Conservation (phyloP, 2,113 vertebrate genomes). For the Silurus glanis region DNA sequence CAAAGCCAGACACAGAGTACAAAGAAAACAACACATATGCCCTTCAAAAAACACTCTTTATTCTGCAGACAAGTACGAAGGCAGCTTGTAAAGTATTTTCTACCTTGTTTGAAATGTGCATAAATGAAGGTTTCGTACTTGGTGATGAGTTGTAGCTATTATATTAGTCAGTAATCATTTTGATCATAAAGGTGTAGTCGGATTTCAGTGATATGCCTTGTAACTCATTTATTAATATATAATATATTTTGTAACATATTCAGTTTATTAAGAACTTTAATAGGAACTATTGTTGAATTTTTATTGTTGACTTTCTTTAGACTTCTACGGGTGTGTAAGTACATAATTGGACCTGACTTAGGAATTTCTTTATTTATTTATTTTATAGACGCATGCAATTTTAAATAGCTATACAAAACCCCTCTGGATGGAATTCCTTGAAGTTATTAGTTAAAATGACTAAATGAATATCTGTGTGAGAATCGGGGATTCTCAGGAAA, state of each 20-base stretch:
- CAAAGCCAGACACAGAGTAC: background rate
- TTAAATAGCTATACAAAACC: background rate
- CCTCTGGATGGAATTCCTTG: background rate
- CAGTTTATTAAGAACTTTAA: no score
- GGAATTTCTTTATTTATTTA: background rate
- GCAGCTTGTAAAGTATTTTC: background rate
- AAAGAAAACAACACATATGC: slow-evolving; percentile 3
- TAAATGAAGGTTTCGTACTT: background rate
- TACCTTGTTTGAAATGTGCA: background rate
- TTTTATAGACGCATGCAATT: background rate
- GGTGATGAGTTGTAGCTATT: background rate
- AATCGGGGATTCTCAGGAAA: background rate
- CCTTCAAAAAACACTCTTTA: background rate
- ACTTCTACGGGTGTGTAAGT: no score
- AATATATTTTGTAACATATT: no score
- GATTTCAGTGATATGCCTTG: background rate
- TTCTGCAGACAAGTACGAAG: background rate
- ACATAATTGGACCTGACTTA: background rate
- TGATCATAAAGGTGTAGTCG: background rate
- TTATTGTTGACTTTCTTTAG: no score
- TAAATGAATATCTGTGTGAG: background rate
- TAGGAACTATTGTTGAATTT: no score
- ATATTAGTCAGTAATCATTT: background rate
- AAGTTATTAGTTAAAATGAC: background rate
- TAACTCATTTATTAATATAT: no score